Evolutionary conservation across 1,140 invertebrate genomes (phyloP).

Genomic region (Papilio xuthus): DNA sequence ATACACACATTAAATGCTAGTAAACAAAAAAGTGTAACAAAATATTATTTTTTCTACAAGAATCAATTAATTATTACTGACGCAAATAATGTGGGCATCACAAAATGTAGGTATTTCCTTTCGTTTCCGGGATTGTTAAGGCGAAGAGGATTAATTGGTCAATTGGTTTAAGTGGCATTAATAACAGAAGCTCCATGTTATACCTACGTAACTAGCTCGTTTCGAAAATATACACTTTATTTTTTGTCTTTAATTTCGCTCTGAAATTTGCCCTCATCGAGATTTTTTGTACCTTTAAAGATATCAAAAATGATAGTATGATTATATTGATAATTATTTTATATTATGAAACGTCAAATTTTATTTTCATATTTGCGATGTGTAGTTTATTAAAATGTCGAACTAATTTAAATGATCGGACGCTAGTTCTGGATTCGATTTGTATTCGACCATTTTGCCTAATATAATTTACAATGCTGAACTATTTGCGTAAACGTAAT

Average conservation of each 20-base stretch:
- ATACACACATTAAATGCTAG: no score
- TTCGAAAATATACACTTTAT: not conserved
- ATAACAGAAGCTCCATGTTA: not conserved
- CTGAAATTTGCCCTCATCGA: no score
- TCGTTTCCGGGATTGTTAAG: not conserved
- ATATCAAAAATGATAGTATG: no score
- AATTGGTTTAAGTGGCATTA: slow-evolving; percentile 2
- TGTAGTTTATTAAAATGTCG: not conserved
- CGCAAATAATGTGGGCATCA: no score
- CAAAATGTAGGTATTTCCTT: not conserved
- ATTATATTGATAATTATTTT: not conserved
- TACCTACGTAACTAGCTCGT: not conserved
- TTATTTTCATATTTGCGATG: not conserved
- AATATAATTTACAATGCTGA: not conserved
- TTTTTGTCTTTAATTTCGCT: not conserved
- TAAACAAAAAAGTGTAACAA: no score
- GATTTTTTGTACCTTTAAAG: no score
- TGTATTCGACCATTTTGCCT: not conserved
- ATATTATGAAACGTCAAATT: not conserved
- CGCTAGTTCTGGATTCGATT: no score
- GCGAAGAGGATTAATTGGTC: not conserved
- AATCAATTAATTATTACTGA: no score
- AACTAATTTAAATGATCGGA: no score
- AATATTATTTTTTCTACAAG: no score
- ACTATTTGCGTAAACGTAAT: not conserved